Percentiles rank a stretch among this genome's conserved stretches.
Evolutionary conservation across 2,888 invertebrate genomes (phyloP).

Genomic region (Dione vanillae): DNA sequence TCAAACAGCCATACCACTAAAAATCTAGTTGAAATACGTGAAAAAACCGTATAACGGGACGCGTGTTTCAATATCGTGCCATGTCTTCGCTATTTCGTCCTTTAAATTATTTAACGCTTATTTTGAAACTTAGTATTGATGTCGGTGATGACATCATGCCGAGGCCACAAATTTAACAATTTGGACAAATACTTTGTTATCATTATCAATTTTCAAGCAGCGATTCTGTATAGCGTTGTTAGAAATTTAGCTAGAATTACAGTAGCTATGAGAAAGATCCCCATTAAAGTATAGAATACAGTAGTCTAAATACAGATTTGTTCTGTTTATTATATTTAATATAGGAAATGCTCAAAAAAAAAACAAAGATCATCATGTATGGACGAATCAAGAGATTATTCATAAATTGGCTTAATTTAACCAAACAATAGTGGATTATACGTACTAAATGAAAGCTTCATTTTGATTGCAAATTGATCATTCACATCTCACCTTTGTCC

Average conservation of each 20-base stretch:
- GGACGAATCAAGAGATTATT: not conserved
- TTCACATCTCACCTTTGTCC: slow-evolving; percentile 51
- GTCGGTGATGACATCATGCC: slow-evolving; percentile 9
- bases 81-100: slow-evolving; percentile 6
- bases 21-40: not conserved
- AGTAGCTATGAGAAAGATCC: not conserved
- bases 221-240: not conserved
- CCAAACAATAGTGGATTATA: slow-evolving; percentile 25
- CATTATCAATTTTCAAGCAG: slow-evolving; percentile 20
- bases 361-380: not conserved
- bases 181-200: slow-evolving; percentile 23
- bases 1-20: not conserved
- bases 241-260: too few species aligned
- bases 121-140: slow-evolving; percentile 21
- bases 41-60: not conserved
- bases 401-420: slow-evolving; percentile 33
- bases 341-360: not conserved
- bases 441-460: slow-evolving; percentile 52
- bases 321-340: not conserved
- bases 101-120: slow-evolving; percentile 21
- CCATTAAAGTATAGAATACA: not conserved
- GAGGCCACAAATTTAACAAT: slow-evolving; percentile 23
- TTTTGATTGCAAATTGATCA: slow-evolving; percentile 73
- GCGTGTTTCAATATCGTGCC: not conserved
- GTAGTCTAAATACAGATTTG: not conserved